phyloP scores from a whole-genome alignment of 2,888 invertebrate genomes.

The Drepanosiphum platanoidis region DNA sequence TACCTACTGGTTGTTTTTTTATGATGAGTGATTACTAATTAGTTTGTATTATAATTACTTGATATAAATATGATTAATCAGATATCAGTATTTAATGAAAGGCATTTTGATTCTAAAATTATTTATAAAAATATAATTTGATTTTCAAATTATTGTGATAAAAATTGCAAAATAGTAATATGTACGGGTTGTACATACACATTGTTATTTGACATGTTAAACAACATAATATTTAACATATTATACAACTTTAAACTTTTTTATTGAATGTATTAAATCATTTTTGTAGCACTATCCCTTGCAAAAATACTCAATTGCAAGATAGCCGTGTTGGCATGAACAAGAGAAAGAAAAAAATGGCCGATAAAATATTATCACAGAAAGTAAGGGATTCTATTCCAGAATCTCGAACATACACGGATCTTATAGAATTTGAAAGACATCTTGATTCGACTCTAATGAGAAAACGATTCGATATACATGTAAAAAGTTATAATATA shows the following conservation, averaged over 20 bases:
- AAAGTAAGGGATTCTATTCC: slow-evolving; percentile 96
- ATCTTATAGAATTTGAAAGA: slow-evolving; percentile 95
- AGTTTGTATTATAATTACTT: too few species aligned
- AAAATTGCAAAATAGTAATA: background rate
- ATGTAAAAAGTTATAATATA: slow-evolving; percentile 70
- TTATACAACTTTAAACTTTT: background rate
- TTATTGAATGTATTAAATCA: background rate
- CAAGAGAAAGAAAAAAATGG: slow-evolving; percentile 94
- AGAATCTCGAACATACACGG: slow-evolving; percentile 99
- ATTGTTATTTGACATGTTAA: too few species aligned
- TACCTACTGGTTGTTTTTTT: too few species aligned
- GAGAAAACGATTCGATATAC: slow-evolving; percentile 96
- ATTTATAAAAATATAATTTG: too few species aligned
- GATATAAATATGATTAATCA: too few species aligned
- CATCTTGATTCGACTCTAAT: slow-evolving; percentile 98
- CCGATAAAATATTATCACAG: slow-evolving; percentile 95
- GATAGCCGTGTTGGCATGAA: slow-evolving; percentile 50
- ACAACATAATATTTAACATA: background rate
- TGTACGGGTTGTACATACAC: too few species aligned
- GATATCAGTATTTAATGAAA: too few species aligned
- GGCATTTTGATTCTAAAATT: too few species aligned
- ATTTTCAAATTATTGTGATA: too few species aligned
- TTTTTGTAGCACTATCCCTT: slow-evolving; percentile 61
- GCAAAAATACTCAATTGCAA: slow-evolving; percentile 53
- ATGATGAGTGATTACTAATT: too few species aligned